phyloP scores from a whole-genome alignment of 2,113 vertebrate species.

The Gnathonemus echidnorhynchus region DNA sequence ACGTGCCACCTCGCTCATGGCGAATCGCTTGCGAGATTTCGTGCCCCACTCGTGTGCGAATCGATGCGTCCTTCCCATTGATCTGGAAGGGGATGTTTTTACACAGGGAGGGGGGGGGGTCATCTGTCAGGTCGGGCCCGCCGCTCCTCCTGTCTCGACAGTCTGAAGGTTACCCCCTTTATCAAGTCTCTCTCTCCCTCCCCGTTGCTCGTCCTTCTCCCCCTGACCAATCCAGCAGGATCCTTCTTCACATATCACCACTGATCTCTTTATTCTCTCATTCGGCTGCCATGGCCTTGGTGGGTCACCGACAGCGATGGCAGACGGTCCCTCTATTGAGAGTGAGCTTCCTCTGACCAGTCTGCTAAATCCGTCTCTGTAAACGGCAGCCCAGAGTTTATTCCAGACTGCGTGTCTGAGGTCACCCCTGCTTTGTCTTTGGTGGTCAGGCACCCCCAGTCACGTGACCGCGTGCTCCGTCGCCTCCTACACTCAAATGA shows the following conservation, averaged over 20 bases:
- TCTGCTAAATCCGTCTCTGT: conserved; percentile 19
- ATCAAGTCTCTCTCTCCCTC: conserved; percentile 17
- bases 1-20: background rate
- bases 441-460: conserved; percentile 12
- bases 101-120: background rate
- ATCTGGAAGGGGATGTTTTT: background rate
- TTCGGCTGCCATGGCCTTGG: background rate
- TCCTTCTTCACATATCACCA: conserved; percentile 18
- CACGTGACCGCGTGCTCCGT: background rate
- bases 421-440: conserved; percentile 13
- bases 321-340: background rate
- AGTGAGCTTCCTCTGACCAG: background rate
- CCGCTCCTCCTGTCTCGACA: conserved; percentile 26
- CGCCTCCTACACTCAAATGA: conserved; percentile 17
- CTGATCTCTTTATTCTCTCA: background rate
- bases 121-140: conserved; percentile 32
- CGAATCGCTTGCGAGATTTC: background rate
- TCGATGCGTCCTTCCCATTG: conserved; percentile 12
- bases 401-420: conserved; percentile 35
- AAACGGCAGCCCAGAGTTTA: conserved; percentile 3
- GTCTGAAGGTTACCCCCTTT: conserved; percentile 37
- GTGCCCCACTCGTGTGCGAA: background rate
- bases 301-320: background rate
- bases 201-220: background rate
- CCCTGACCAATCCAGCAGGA: background rate